phyloP scores from a whole-genome alignment of 2,888 invertebrate species.

The Thalpophila matura region DNA sequence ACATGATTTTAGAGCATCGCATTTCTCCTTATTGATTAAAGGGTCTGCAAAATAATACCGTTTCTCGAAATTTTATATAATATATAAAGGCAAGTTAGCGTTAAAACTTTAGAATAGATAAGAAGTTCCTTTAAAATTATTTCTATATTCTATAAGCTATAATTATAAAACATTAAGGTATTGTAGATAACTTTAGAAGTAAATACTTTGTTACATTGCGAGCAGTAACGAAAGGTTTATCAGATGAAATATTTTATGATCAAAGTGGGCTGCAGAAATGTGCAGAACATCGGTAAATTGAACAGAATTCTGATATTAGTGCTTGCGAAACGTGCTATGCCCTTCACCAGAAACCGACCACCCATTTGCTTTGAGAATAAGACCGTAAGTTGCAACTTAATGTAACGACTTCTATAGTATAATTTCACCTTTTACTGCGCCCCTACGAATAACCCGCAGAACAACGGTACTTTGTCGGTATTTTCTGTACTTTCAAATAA shows the following conservation, averaged over 20 bases:
- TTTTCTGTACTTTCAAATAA: too few species aligned
- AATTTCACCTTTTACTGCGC: slow-evolving; percentile 18
- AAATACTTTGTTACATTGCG: not conserved
- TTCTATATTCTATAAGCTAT: too few species aligned
- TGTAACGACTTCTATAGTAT: not conserved
- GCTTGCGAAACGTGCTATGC: slow-evolving; percentile 10
- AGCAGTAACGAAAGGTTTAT: not conserved
- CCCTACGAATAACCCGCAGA: slow-evolving; percentile 44
- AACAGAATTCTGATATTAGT: slow-evolving; percentile 6
- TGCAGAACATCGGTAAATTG: not conserved
- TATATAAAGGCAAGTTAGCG: slow-evolving; percentile 22
- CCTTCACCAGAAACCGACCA: slow-evolving; percentile 30
- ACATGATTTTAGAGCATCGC: slow-evolving; percentile 1
- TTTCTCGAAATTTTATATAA: slow-evolving; percentile 15
- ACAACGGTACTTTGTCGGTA: slow-evolving; percentile 36
- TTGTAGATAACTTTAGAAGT: too few species aligned
- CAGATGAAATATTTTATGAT: not conserved
- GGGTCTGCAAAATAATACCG: slow-evolving; percentile 21
- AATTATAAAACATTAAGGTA: slow-evolving; percentile 13
- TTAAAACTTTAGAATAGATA: slow-evolving; percentile 27
- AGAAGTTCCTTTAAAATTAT: too few species aligned
- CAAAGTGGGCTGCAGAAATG: not conserved
- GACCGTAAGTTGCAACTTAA: not conserved
- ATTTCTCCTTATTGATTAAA: slow-evolving; percentile 31
- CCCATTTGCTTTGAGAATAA: not conserved